A percentile compares a stretch with the other conserved stretches of the same genome.
phyloP scores from a whole-genome alignment of 2,888 invertebrate species.

The Caenorhabditis sp. region DNA sequence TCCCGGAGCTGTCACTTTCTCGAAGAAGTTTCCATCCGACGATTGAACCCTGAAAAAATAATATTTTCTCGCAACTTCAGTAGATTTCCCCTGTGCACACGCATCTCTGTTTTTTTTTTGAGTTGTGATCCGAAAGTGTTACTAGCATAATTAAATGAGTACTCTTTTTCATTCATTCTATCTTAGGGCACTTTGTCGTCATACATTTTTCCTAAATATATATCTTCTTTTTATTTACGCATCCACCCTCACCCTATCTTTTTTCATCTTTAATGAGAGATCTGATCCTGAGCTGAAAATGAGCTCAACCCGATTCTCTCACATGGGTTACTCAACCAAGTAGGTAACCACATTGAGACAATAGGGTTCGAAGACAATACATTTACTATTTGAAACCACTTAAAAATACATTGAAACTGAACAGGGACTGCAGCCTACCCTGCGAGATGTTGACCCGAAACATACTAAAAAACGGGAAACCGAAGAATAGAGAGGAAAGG shows the following conservation, averaged over 20 bases:
- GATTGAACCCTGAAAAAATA: conserved; percentile 90
- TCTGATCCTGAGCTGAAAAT: conserved; percentile 15
- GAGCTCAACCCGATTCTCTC: conserved; percentile 50
- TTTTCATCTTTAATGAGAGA: conserved; percentile 59
- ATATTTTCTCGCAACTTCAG: conserved; percentile 1
- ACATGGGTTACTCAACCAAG: neutral
- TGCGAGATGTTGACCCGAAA: conserved; percentile 30
- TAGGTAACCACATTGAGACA: conserved; percentile 1
- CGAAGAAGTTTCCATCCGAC: conserved; percentile 95
- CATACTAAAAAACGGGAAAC: conserved; percentile 28
- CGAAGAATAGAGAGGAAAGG: conserved; percentile 7
- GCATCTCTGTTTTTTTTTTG: neutral
- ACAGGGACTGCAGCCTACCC: conserved; percentile 22
- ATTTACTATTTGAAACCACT: conserved; percentile 47
- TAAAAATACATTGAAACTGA: conserved; percentile 63
- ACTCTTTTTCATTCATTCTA: conserved; percentile 22
- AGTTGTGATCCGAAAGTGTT: too few species aligned
- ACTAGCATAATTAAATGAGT: conserved; percentile 36
- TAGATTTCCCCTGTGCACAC: neutral
- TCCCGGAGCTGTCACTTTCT: conserved; percentile 91
- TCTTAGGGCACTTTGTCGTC: conserved; percentile 44
- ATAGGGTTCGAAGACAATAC: conserved; percentile 9
- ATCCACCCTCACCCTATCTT: conserved; percentile 60
- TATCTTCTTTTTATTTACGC: conserved; percentile 55
- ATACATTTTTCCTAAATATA: conserved; percentile 45